Conservation (phyloP, 2,888 invertebrate species). For the Tetranychus truncatus region DNA sequence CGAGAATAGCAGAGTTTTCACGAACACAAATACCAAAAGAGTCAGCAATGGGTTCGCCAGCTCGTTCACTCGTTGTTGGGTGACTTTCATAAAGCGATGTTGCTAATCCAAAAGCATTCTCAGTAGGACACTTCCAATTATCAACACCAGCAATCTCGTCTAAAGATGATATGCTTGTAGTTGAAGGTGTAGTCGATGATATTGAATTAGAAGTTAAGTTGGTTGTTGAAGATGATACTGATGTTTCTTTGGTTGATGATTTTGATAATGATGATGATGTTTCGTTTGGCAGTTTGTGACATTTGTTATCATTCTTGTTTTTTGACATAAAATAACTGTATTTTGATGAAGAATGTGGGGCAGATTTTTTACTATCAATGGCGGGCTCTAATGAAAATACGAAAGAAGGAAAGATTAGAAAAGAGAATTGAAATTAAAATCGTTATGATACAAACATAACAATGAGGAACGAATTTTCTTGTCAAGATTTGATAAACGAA, state of each 20-base stretch:
- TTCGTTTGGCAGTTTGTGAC: neutral
- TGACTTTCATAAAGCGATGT: conserved; percentile 66
- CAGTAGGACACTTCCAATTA: conserved; percentile 43
- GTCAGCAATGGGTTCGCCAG: conserved; percentile 64
- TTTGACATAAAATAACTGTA: too few relatives aligned
- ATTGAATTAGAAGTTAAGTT: neutral
- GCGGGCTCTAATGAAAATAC: too few relatives aligned
- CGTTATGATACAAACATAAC: too few relatives aligned
- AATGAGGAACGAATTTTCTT: too few relatives aligned
- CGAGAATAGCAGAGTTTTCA: conserved; percentile 54
- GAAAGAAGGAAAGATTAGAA: too few relatives aligned
- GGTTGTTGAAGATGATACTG: neutral
- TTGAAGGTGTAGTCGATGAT: conserved; percentile 13
- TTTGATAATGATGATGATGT: neutral
- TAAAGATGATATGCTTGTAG: neutral
- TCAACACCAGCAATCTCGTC: conserved; percentile 36
- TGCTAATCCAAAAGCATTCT: conserved; percentile 47
- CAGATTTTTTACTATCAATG: too few relatives aligned
- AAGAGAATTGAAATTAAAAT: too few relatives aligned
- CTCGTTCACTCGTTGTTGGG: conserved; percentile 48
- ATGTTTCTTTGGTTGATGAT: neutral
- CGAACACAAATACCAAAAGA: conserved; percentile 54
- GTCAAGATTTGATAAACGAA: too few relatives aligned
- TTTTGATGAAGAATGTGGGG: too few relatives aligned
- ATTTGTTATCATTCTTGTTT: too few relatives aligned